These are phyloP conservation scores for Urocolius indicus DNA, from an alignment of 2,113 vertebrate genomes.

Conservation along the genomic window DNA sequence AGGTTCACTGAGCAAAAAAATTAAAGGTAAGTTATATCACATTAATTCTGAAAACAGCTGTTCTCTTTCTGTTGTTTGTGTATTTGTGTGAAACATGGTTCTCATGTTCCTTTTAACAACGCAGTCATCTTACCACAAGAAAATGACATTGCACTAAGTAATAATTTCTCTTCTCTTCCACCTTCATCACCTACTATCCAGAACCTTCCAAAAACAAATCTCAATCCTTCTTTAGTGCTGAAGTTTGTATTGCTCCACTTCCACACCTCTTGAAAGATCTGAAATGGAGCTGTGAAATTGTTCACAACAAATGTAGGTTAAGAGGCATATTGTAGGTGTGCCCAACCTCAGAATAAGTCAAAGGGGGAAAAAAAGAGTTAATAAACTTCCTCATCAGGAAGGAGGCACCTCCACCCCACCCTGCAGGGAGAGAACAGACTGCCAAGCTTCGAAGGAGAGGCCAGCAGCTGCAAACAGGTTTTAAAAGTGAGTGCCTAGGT, in stretches of 20 bases:
- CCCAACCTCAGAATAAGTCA: background rate
- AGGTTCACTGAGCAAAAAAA: background rate
- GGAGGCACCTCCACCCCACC: constrained; percentile 19
- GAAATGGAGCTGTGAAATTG: background rate
- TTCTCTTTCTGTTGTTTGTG: background rate
- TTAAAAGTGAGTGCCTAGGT: background rate
- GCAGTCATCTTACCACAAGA: background rate
- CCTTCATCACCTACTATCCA: background rate
- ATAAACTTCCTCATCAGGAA: background rate
- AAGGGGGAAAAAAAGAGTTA: background rate
- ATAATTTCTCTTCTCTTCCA: background rate
- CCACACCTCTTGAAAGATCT: background rate
- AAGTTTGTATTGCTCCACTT: background rate
- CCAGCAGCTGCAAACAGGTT: background rate
- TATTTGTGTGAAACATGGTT: background rate
- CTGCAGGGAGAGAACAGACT: background rate
- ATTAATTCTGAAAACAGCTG: background rate
- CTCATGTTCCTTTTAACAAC: background rate
- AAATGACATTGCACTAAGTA: background rate
- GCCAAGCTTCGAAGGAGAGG: background rate
- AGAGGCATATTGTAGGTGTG: constrained; percentile 9
- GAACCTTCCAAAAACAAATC: constrained; percentile 14
- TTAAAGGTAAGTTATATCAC: background rate
- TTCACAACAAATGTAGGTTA: background rate
- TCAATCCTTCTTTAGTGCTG: background rate